Evolutionary conservation across 2,888 invertebrate genomes (phyloP), one percentile per base, ranked within the genome.

Genomic region (Eupithecia subfuscata): DNA sequence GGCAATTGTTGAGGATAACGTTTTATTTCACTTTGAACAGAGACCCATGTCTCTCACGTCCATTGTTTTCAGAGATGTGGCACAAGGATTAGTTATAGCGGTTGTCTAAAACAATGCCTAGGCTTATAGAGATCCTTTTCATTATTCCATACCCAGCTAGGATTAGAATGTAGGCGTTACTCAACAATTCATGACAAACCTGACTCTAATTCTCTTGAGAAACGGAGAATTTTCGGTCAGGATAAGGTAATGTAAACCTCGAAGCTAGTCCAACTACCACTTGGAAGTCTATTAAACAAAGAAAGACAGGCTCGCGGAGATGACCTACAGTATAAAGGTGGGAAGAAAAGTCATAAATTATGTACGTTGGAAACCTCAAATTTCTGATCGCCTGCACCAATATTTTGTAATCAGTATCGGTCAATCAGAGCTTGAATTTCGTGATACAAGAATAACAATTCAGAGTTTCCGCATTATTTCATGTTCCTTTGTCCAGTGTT

Each of bases 51-150:
- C 74, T 74, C 72, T 56, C 74, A 77, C 69, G 72, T 30, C 52
- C 48, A 74, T 72, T 70, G 71, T 73, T 37, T 60, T 77, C 56
- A 69, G 64, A 76, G 67, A 63, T 71, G 60, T 74, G 69, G 67
- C 65, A 70, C 71, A 73, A 69, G 64, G 69, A 73, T 74, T 67
- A 73, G 30, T 74, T 48, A 52, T 52, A 68, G 37, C 48, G 56
- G 69, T 63, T 70, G 70, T 65, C 34, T 77, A 72, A 74, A 77
- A 77, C 77, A 77, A 74, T 74, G 56, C 67, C 45, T 37, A 69
- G 8, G 60, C 30, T 70, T 48, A 43, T 34, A 30, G 25, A 45
- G 64, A 56, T 65, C 43, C 74, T 71, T 64, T 60, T 65, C 52
- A 65, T 71, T 69, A 22, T 65, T 48, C 34, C 22, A 22, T 75